A percentile compares a stretch with the other conserved stretches of the same genome.
These are phyloP conservation scores for Papilio demoleus DNA, from an alignment of 2,888 invertebrate genomes.

Conservation along the genomic window DNA sequence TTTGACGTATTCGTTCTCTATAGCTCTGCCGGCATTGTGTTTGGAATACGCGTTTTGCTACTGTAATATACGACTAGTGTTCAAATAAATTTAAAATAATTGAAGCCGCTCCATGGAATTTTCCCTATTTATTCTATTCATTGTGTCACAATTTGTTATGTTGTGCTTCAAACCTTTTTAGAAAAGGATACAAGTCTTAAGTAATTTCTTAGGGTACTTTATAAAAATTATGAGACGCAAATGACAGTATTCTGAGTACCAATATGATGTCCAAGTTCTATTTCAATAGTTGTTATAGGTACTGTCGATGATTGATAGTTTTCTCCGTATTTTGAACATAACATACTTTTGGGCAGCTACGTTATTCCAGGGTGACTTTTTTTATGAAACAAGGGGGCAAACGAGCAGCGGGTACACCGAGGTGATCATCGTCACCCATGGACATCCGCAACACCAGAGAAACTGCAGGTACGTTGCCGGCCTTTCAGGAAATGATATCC, in stretches of 20 bases:
- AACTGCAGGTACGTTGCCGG: too few relatives aligned
- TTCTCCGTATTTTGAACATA: background rate
- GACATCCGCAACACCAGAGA: too few relatives aligned
- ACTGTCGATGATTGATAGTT: background rate
- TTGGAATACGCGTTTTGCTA: constrained; percentile 48
- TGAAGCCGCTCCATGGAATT: constrained; percentile 31
- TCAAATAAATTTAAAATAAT: constrained; percentile 42
- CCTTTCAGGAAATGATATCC: too few relatives aligned
- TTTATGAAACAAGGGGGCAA: too few relatives aligned
- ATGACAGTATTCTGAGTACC: background rate
- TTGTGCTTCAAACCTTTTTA: constrained; percentile 21
- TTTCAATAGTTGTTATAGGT: background rate
- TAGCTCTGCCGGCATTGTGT: constrained; percentile 39
- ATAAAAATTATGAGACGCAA: constrained; percentile 7
- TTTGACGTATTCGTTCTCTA: constrained; percentile 36
- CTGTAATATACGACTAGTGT: constrained; percentile 43
- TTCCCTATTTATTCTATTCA: constrained; percentile 35
- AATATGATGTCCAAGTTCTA: background rate
- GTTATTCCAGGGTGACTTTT: too few relatives aligned
- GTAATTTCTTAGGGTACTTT: background rate
- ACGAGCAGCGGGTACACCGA: too few relatives aligned
- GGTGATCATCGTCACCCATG: too few relatives aligned
- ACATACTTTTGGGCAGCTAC: too few relatives aligned
- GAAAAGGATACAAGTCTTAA: background rate
- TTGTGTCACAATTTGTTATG: constrained; percentile 34